Evolutionary conservation across 2,113 vertebrate genomes (phyloP).

Genomic region (Mus pahari): DNA sequence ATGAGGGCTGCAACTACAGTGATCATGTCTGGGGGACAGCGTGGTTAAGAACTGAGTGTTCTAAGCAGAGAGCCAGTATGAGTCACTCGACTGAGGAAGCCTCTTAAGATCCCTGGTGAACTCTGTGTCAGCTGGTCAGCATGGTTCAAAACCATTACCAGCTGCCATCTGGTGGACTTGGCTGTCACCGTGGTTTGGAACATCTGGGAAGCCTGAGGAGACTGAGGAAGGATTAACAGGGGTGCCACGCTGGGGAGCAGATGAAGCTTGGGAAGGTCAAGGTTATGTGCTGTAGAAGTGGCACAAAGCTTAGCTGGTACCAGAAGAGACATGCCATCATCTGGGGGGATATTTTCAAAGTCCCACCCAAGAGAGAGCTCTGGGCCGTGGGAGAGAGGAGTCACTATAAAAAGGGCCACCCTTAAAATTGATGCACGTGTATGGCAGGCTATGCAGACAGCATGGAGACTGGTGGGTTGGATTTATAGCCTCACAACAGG

Average conservation of each 20-base stretch:
- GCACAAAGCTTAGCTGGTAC: background rate
- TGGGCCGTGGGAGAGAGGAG: background rate
- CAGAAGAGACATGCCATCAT: background rate
- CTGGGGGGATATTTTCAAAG: background rate
- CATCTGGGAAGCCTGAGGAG: background rate
- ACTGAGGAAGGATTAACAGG: background rate
- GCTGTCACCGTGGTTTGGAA: background rate
- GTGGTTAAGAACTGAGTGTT: slow-evolving; percentile 52
- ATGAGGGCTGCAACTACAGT: background rate
- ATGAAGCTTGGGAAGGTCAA: background rate
- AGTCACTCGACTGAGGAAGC: slow-evolving; percentile 48
- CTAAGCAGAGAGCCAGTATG: background rate
- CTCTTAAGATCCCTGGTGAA: slow-evolving; percentile 30
- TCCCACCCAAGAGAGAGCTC: background rate
- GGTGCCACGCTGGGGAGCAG: background rate
- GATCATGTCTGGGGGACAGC: background rate
- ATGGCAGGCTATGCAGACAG: background rate
- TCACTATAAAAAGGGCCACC: background rate
- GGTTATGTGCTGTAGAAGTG: background rate
- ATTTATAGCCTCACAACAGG: background rate
- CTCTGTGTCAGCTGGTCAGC: background rate
- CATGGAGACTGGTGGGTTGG: background rate
- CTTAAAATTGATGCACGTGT: background rate
- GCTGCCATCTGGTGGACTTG: background rate
- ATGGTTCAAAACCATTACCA: background rate